Percentiles rank a stretch among this genome's conserved stretches.
These are phyloP conservation scores for Tachysurus fulvidraco DNA, from an alignment of 2,113 vertebrate genomes.

Conservation along the genomic window DNA sequence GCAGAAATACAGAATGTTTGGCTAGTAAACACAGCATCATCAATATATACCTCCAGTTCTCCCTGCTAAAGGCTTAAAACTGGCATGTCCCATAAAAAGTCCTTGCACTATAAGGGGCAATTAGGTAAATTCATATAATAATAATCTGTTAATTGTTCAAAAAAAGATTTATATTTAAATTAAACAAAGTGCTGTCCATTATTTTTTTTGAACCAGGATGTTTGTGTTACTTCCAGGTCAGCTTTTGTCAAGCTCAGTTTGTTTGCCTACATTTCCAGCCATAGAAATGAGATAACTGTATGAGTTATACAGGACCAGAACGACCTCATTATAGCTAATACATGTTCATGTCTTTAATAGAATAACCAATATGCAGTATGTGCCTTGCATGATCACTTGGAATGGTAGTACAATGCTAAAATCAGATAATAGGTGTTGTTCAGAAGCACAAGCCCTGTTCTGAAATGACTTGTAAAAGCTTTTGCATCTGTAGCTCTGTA, in stretches of 20 bases:
- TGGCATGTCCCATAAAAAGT: background rate
- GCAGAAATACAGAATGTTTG: background rate
- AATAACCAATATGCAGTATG: background rate
- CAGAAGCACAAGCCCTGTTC: background rate
- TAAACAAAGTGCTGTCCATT: background rate
- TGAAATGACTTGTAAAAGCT: background rate
- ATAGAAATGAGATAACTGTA: background rate
- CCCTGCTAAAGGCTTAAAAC: background rate
- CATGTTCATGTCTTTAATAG: background rate
- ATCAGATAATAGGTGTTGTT: background rate
- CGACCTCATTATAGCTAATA: background rate
- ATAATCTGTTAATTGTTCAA: background rate
- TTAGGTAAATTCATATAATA: background rate
- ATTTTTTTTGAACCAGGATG: background rate
- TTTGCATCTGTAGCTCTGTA: background rate
- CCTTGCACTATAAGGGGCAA: background rate
- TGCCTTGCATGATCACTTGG: background rate
- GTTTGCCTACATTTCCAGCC: background rate
- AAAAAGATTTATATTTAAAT: background rate
- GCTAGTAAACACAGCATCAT: background rate
- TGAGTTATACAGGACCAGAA: background rate
- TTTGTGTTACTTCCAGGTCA: background rate
- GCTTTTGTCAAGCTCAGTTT: background rate
- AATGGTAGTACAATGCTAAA: background rate
- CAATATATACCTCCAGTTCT: background rate